Percentiles rank a stretch among this genome's conserved stretches.
These are phyloP conservation scores for Papilio elwesi DNA, from an alignment of 2,888 invertebrate species.

Conservation along the genomic window DNA sequence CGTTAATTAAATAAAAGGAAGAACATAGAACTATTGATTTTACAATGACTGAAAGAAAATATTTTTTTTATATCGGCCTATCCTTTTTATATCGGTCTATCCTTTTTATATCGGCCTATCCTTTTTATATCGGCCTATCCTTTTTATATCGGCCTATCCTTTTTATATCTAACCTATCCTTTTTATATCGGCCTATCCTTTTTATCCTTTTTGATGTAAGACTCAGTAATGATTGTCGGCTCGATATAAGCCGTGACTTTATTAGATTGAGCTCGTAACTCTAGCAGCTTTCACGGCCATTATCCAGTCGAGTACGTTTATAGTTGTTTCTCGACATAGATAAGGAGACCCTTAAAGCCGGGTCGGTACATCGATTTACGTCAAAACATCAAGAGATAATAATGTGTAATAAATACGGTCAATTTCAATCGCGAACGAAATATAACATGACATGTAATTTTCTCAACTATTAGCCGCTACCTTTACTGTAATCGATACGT, in stretches of 20 bases:
- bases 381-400: conserved; percentile 63
- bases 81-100: no score
- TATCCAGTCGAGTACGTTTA: conserved; percentile 56
- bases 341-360: conserved; percentile 59
- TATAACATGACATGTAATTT: conserved; percentile 52
- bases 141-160: no score
- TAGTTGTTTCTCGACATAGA: conserved; percentile 59
- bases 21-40: no score
- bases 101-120: no score
- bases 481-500: conserved; percentile 57
- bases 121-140: no score
- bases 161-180: no score
- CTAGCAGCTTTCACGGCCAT: conserved; percentile 68
- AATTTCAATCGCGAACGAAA: conserved; percentile 51
- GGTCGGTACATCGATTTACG: conserved; percentile 63
- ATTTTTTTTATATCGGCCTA: no score
- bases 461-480: conserved; percentile 49
- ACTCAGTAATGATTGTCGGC: conserved; percentile 47
- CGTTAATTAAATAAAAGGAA: no score
- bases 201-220: not conserved
- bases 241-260: conserved; percentile 51
- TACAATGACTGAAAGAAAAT: not conserved
- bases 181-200: no score
- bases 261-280: conserved; percentile 51
- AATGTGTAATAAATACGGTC: conserved; percentile 66